phyloP scores from a whole-genome alignment of 2,113 vertebrate species.

The Heterochromis multidens region DNA sequence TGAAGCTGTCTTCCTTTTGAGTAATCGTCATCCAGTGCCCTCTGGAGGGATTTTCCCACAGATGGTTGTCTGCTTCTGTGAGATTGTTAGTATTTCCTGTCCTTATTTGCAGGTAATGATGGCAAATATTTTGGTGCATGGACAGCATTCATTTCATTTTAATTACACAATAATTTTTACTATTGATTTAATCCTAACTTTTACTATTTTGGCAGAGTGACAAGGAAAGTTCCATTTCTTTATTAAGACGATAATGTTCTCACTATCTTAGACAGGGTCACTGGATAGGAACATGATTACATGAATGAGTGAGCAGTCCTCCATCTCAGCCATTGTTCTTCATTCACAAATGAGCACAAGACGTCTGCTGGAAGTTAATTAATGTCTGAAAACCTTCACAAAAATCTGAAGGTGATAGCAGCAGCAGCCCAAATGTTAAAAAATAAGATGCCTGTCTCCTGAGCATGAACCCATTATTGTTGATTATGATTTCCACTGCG shows the following conservation, averaged over 20 bases:
- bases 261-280: not conserved
- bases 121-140: not conserved
- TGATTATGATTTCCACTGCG: not conserved
- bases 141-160: not conserved
- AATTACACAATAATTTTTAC: not conserved
- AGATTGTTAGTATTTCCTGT: not conserved
- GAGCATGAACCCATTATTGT: not conserved
- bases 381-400: not conserved
- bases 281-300: not conserved
- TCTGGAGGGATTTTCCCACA: constrained; percentile 2
- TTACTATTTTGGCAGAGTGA: not conserved
- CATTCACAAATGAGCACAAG: constrained; percentile 2
- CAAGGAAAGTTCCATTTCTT: not conserved
- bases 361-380: not conserved
- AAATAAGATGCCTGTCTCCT: not conserved
- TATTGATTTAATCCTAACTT: not conserved
- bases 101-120: not conserved
- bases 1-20: not conserved
- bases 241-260: not conserved
- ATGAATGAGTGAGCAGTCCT: not conserved
- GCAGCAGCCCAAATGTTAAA: not conserved
- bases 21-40: not conserved
- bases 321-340: not conserved
- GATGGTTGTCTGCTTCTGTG: constrained; percentile 11
- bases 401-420: not conserved